Evolutionary conservation across 2,797 vertebrate species (phyloP).

Genomic region (Aselliscus stoliczkanus): DNA sequence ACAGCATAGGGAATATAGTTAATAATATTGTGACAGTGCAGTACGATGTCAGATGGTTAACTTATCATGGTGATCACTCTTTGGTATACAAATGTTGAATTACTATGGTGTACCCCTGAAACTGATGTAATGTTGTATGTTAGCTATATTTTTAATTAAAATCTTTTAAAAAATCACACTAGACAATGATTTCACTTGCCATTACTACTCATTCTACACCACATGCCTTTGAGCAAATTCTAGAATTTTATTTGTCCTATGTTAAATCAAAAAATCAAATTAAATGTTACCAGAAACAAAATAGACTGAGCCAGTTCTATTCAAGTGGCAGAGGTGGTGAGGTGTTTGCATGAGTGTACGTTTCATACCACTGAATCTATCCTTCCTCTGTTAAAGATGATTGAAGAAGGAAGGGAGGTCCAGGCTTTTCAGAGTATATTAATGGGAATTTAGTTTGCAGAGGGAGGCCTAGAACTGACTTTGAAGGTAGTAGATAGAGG

Average conservation of each 20-base stretch:
- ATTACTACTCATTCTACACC: neutral
- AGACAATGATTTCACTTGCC: neutral
- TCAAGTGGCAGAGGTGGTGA: rapidly evolving
- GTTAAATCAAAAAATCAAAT: neutral
- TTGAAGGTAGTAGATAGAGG: neutral
- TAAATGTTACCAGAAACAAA: neutral
- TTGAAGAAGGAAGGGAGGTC: neutral
- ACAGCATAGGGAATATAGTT: too few species aligned
- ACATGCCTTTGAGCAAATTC: neutral
- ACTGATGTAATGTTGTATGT: too few species aligned
- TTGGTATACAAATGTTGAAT: too few species aligned
- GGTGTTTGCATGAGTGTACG: neutral
- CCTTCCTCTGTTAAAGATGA: neutral
- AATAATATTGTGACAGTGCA: too few species aligned
- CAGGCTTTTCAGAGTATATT: neutral
- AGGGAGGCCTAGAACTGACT: neutral
- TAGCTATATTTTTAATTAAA: too few species aligned
- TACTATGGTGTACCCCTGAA: too few species aligned
- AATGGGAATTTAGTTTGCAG: neutral
- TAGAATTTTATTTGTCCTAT: neutral
- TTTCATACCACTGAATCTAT: neutral
- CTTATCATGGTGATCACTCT: too few species aligned
- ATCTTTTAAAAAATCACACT: too few species aligned
- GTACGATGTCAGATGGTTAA: too few species aligned
- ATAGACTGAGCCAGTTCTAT: neutral